Base-by-base conservation (phyloP, 23 tunicate species). In the Diplosoma virens region DNA sequence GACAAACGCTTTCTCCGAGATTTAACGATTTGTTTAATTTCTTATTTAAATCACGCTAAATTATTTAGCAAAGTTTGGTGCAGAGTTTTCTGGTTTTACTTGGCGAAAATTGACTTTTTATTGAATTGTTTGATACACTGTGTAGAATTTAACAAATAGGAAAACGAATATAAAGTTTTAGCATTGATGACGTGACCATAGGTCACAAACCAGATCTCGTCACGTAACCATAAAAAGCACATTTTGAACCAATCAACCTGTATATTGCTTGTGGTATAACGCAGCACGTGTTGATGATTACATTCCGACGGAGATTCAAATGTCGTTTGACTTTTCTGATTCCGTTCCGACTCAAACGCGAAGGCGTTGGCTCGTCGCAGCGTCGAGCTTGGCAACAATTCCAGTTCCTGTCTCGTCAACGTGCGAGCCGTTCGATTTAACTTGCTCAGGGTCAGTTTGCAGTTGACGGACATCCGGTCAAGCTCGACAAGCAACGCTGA, bases 261-360 rank as follows among this genome's bases (percentile, higher is more conserved):
- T 53, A 90, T 84, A 59, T 79, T 58, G 5, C 79, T 31, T 23
- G 97, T 56, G 0, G 97, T 90, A 25, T 77, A 73, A 16, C 80
- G 76, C 73, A 90, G 55, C 26, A 83, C 22, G 31, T 84, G 74
- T 41, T 90, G 97, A 53, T 90, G 97, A 50, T 90, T 90, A 67
- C 86, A 89, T 61, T 87, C 77, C 0, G 83, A 73, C 2, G 79
- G 79, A n/a, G 26, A 55, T 30, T 82, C 87, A 27, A 82, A 65
- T n/a, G 81, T 29, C 16, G 63, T 46, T 7, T n/a, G 22, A 30
- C 64, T 64, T 9, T 28, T 72, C 0, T 52, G 64, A 25, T 41
- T 31, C 47, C 65, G 74, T 33, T 32, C 74, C 14, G 81, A 36
- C 24, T 82, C 87, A 56, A 73, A 73, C 1, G 87, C 35, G 64